Percentiles rank a stretch among this genome's conserved stretches.
phyloP scores from a whole-genome alignment of 2,797 vertebrate species.

The Macropus fuliginosus region DNA sequence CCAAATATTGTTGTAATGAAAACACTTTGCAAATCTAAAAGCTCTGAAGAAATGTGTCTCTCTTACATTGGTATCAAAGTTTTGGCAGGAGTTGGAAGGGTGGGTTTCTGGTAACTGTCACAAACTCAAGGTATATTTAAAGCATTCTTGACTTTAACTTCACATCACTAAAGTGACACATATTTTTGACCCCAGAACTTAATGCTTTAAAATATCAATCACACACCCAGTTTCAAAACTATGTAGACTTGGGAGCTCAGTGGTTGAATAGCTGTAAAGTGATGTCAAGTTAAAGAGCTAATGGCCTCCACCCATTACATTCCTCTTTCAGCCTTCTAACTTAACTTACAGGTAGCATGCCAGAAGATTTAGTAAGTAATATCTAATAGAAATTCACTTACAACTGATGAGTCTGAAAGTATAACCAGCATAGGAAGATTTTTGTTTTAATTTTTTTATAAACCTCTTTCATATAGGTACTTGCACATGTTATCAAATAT shows the following conservation, averaged over 20 bases:
- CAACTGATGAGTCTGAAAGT: slow-evolving; percentile 26
- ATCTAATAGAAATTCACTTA: slow-evolving; percentile 31
- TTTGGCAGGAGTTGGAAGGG: too few relatives aligned
- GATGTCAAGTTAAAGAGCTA: slow-evolving; percentile 65
- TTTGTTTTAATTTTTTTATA: background rate
- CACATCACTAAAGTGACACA: slow-evolving; percentile 28
- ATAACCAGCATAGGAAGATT: background rate
- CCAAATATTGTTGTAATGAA: background rate
- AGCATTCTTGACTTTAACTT: slow-evolving; percentile 30
- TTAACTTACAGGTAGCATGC: slow-evolving; percentile 70
- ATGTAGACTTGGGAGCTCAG: slow-evolving; percentile 59
- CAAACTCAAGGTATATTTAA: slow-evolving; percentile 3
- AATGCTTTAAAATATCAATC: slow-evolving; percentile 57
- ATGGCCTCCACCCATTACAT: slow-evolving; percentile 53
- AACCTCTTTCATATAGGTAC: background rate
- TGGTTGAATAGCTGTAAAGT: slow-evolving; percentile 36
- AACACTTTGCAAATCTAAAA: background rate
- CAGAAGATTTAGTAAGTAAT: slow-evolving; percentile 50
- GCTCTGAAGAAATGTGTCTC: background rate
- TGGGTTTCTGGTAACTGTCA: background rate
- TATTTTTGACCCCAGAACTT: slow-evolving; percentile 59
- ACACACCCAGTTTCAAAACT: slow-evolving; percentile 73
- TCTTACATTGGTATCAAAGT: background rate
- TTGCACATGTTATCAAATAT: background rate
- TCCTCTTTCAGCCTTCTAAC: slow-evolving; percentile 49